Evolutionary conservation across 1,140 invertebrate species (phyloP), one percentile per base, ranked within the genome.

Genomic region (Listronotus oregonensis): DNA sequence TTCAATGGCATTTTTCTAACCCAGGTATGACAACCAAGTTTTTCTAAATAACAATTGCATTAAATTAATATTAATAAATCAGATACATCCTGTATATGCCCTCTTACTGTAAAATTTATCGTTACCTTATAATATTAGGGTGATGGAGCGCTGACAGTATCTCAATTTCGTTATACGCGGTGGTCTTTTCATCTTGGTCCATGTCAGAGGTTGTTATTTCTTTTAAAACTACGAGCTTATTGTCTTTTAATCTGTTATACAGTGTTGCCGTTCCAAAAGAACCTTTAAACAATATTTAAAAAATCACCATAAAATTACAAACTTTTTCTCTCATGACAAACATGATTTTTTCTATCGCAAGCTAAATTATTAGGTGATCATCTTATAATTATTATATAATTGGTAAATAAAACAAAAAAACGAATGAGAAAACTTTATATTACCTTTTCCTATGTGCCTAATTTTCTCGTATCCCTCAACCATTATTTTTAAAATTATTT

Each of bases 261-360:
- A 92, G 75, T 7, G 89, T 83, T 18, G 90, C 90, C 12, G 86
- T 86, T 14, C 90, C 90, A 78, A 92, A 92, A 0, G 90, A 89
- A 12, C 90, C 87, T 87, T 58, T 51, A 75, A 72, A 55, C 5
- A 5, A 15, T 46, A 18, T 15, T 46, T 49, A 34, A 34, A 34
- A 34, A 34, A 34, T 34, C 32, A 34, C 5, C 32, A 6, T 9
- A 34, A 34, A 34, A 34, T 5, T 34, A 6, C 32, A 34, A 34
- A 9, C 9, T n/a, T n/a, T n/a, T n/a, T n/a, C n/a, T n/a, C n/a
- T n/a, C n/a, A n/a, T n/a, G n/a, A n/a, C n/a, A n/a, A n/a, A n/a
- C n/a, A n/a, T n/a, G n/a, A n/a, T n/a, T n/a, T n/a, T n/a, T n/a
- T n/a, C n/a, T n/a, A n/a, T n/a, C n/a, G n/a, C n/a, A n/a, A n/a